Base-by-base conservation (phyloP, 2,888 invertebrate genomes). In the Danaus chrysippus region DNA sequence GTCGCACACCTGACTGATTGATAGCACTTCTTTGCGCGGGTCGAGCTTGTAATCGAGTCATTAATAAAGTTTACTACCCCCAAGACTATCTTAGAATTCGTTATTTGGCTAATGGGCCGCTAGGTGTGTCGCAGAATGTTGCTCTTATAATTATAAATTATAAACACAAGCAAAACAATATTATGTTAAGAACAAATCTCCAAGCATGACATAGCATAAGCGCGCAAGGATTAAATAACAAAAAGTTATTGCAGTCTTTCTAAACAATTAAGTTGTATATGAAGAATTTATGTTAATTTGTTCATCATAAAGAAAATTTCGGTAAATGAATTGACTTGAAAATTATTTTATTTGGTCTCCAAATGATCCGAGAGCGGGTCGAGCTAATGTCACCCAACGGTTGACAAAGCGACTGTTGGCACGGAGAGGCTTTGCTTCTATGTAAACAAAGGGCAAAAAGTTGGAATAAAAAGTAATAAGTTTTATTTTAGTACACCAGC, bases 41-140 rank as follows among this genome's bases (percentile, higher is more conserved):
- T 87, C 89, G 89, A 88, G 90, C 87, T 87, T 88, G 90, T 91
- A 91, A 91, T 91, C 91, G 91, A 87, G 89, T 87, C 90, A 91
- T 91, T 91, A 90, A 91, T 91, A 91, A 91, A 91, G 82, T 90
- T 90, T 90, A 90, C 87, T 86, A 86, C 91, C 86, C 86, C 83
- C 79, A 85, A 89, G 86, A 89, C 87, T 86, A 88, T 87, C 84
- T 86, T 82, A 74, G 86, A 86, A 87, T 86, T 89, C 86, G 86
- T 90, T 90, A 86, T 87, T 88, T 87, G 87, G 81, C 86, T 90
- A 91, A 91, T 90, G 87, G 87, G 81, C 86, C 86, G 83, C 86
- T 83, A 87, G 88, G n/a, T n/a, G 86, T 84, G 82, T 82, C 80
- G 76, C 73, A 72, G 15, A 46, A 13, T 46, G 46, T 13, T 46